Percentiles rank a stretch among this genome's conserved stretches.
Conservation (phyloP, 2,113 vertebrate genomes). For the Platichthys flesus region DNA sequence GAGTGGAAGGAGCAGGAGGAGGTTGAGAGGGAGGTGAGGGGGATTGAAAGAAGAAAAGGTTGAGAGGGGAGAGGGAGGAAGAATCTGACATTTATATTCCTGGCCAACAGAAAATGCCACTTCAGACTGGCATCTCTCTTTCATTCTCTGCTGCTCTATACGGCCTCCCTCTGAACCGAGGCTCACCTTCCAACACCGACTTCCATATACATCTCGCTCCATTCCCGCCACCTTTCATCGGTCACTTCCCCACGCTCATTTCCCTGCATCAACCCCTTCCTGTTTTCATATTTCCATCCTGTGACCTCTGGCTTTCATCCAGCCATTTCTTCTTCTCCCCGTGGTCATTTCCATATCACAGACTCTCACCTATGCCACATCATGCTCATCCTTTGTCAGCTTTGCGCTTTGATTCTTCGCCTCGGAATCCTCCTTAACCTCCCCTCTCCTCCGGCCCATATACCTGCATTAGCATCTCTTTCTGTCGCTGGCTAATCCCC, state of each 20-base stretch:
- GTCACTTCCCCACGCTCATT: conserved; percentile 40
- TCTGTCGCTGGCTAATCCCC: conserved; percentile 53
- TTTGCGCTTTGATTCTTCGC: conserved; percentile 59
- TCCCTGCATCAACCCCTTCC: conserved; percentile 36
- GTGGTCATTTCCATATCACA: conserved; percentile 74
- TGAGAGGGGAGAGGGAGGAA: conserved; percentile 56
- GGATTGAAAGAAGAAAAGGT: conserved; percentile 73
- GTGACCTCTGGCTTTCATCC: conserved; percentile 63
- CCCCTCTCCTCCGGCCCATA: conserved; percentile 20
- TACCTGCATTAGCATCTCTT: conserved; percentile 53
- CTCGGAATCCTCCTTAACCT: conserved; percentile 50
- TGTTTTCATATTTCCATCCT: conserved; percentile 50
- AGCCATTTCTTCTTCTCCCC: conserved; percentile 51
- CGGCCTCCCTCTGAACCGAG: conserved; percentile 42
- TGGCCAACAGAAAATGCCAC: conserved; percentile 69
- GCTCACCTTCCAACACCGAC: conserved; percentile 7
- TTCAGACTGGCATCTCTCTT: conserved; percentile 67
- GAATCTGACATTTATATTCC: conserved; percentile 75
- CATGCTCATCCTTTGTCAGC: conserved; percentile 55
- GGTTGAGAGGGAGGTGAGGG: conserved; percentile 65
- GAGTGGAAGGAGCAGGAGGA: conserved; percentile 64
- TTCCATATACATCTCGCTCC: conserved; percentile 14
- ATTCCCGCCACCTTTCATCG: conserved; percentile 9
- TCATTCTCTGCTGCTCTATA: conserved; percentile 46
- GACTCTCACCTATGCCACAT: conserved; percentile 53